Evolutionary conservation across 2,797 vertebrate species (phyloP).

Genomic region (Morus bassanus): DNA sequence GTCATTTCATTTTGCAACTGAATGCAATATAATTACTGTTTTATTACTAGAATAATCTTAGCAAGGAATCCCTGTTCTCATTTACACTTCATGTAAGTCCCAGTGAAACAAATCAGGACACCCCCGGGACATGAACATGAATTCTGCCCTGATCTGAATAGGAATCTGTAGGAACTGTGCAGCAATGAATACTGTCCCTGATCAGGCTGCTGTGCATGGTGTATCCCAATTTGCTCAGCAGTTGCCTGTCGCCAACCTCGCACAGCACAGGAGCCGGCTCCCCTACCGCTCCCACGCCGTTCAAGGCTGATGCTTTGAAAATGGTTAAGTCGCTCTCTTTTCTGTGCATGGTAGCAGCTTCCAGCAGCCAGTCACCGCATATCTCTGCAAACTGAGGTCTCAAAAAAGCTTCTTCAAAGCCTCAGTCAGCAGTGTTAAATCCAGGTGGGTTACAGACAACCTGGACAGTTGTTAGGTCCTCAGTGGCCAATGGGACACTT

Average conservation of each 20-base stretch:
- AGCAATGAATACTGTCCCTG: rapidly evolving
- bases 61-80: background rate
- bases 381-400: background rate
- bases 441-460: background rate
- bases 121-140: rapidly evolving
- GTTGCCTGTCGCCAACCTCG: rapidly evolving
- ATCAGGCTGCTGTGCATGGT: rapidly evolving
- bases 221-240: background rate
- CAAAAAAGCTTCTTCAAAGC: background rate
- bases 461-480: background rate
- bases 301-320: background rate
- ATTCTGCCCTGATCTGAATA: background rate
- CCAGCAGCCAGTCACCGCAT: background rate
- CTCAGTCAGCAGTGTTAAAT: background rate
- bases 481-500: background rate
- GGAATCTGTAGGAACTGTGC: background rate
- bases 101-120: background rate
- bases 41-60: background rate
- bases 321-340: background rate
- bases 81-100: background rate
- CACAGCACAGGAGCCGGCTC: rapidly evolving
- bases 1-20: constrained; percentile 27
- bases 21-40: constrained; percentile 15
- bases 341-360: background rate
- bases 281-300: rapidly evolving